Percentiles rank a stretch among this genome's conserved stretches.
phyloP scores from a whole-genome alignment of 2,797 vertebrate species.

The Galaxias olidus region DNA sequence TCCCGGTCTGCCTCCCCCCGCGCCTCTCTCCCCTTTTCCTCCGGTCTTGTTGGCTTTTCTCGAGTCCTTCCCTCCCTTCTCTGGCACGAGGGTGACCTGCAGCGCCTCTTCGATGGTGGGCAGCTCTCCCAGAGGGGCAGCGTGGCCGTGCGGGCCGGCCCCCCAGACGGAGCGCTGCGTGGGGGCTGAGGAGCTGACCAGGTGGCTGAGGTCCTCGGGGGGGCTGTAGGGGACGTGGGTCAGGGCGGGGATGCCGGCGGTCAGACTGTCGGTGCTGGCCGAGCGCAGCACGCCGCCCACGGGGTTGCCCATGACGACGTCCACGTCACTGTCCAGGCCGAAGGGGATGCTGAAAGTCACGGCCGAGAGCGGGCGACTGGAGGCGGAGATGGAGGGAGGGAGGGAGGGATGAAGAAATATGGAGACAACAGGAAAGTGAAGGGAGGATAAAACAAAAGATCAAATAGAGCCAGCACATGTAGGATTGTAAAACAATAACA shows the following conservation, averaged over 20 bases:
- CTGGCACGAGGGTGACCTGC: conserved; percentile 75
- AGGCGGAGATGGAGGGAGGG: conserved; percentile 32
- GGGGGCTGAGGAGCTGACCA: conserved; percentile 68
- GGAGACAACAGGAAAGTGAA: not conserved
- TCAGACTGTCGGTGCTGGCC: conserved; percentile 85
- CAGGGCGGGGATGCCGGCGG: conserved; percentile 64
- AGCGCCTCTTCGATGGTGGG: conserved; percentile 87
- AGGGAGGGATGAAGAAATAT: not conserved
- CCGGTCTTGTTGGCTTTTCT: conserved; percentile 35
- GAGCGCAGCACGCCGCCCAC: conserved; percentile 84
- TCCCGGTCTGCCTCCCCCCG: conserved; percentile 18
- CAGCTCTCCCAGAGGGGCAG: conserved; percentile 73
- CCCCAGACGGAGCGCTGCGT: conserved; percentile 64
- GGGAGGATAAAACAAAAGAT: not conserved
- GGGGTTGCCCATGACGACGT: conserved; percentile 92
- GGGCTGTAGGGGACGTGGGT: conserved; percentile 56
- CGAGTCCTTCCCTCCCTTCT: conserved; percentile 42
- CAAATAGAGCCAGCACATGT: conserved; percentile 32
- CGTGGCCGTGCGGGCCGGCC: conserved; percentile 46
- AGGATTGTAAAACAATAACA: conserved; percentile 31
- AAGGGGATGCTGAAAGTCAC: conserved; percentile 94
- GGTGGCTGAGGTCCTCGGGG: conserved; percentile 70
- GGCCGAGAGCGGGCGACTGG: conserved; percentile 84
- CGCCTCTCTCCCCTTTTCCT: conserved; percentile 33
- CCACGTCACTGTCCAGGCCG: conserved; percentile 94